Percentiles rank a stretch among this genome's conserved stretches.
Conservation (phyloP, 2,797 vertebrate genomes). For the Nannoperca obscura region DNA sequence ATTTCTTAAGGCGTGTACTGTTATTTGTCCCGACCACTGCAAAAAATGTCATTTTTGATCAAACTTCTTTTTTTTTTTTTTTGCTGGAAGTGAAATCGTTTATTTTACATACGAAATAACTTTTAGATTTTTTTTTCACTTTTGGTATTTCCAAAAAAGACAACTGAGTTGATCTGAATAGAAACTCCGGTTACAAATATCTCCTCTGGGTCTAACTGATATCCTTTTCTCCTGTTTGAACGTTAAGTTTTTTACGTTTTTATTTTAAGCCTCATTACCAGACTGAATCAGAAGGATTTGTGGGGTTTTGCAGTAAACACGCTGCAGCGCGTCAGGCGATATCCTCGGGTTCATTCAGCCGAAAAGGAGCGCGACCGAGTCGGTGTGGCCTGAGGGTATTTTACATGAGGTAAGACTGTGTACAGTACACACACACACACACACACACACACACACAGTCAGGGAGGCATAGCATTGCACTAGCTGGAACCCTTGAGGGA, state of each 20-base stretch:
- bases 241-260: fast-evolving
- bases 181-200: not conserved
- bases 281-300: not conserved
- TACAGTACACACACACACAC: constrained; percentile 25
- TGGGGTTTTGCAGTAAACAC: constrained; percentile 26
- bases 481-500: constrained; percentile 54
- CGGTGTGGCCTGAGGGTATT: constrained; percentile 59
- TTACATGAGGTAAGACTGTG: constrained; percentile 42
- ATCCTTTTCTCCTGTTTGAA: not conserved
- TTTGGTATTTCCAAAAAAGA: not conserved
- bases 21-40: not conserved
- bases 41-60: not conserved
- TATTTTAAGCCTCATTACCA: not conserved
- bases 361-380: constrained; percentile 56
- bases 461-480: constrained; percentile 10
- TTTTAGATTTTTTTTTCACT: not conserved
- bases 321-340: constrained; percentile 58
- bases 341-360: constrained; percentile 64
- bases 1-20: no score
- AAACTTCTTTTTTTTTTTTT: not conserved
- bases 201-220: no score
- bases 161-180: not conserved
- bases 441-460: not conserved
- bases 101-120: not conserved
- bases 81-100: not conserved